Conservation (phyloP, 2,113 vertebrate genomes). For the Leptosomus discolor region DNA sequence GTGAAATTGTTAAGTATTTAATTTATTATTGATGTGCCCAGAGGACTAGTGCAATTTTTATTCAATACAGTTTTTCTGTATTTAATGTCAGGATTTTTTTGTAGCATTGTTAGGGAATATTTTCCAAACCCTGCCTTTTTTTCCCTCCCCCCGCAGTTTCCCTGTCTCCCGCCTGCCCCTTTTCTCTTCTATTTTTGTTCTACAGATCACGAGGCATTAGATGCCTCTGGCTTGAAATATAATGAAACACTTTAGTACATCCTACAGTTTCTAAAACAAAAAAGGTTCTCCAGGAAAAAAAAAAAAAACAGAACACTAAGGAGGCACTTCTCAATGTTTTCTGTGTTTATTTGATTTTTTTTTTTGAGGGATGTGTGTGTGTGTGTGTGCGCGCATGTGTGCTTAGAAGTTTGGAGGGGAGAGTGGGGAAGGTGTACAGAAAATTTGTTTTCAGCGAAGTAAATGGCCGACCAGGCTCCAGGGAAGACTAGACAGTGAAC, state of each 20-base stretch:
- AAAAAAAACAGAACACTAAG: background rate
- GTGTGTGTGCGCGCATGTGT: background rate
- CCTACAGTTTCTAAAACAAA: background rate
- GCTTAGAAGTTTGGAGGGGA: background rate
- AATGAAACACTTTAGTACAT: background rate
- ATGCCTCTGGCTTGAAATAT: background rate
- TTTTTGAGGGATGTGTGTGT: background rate
- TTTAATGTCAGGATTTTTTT: constrained; percentile 66
- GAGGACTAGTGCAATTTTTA: constrained; percentile 82
- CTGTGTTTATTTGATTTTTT: background rate
- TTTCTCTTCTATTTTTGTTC: background rate
- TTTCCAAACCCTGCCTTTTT: background rate
- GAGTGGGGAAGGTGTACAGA: background rate
- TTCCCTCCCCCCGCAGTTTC: background rate
- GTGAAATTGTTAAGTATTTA: constrained; percentile 72
- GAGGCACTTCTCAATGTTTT: background rate
- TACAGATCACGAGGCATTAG: background rate
- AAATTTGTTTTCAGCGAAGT: background rate
- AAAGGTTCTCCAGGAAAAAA: background rate
- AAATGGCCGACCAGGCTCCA: background rate
- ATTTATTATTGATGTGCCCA: constrained; percentile 74
- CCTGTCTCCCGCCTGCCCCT: background rate
- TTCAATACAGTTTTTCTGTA: constrained; percentile 66
- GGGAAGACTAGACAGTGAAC: background rate
- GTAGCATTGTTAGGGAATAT: constrained; percentile 72